Percentiles rank a stretch among this genome's conserved stretches.
Conservation (phyloP, 2,888 invertebrate genomes). For the Polyommatus iphigenia region DNA sequence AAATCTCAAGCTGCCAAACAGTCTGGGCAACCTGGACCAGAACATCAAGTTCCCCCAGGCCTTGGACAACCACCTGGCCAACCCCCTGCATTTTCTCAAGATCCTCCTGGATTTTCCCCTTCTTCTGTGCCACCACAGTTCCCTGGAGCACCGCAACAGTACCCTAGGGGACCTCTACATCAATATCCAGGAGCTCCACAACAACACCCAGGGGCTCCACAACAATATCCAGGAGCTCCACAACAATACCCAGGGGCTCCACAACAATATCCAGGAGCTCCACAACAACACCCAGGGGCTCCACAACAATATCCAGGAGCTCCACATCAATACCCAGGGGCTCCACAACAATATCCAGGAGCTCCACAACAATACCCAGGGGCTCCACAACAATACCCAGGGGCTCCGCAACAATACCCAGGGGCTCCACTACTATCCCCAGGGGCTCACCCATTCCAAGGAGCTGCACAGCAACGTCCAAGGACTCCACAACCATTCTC, state of each 20-base stretch:
- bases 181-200: slow-evolving; percentile 9
- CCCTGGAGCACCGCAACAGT: not conserved
- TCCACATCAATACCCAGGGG: slow-evolving; percentile 9
- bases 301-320: slow-evolving; percentile 26
- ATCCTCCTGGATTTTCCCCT: not conserved
- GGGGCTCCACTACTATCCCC: slow-evolving; percentile 32
- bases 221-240: slow-evolving; percentile 12
- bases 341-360: not conserved
- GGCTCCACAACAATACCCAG: slow-evolving; percentile 18
- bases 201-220: not conserved
- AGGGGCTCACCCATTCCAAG: not conserved
- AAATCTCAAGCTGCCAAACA: slow-evolving; percentile 40
- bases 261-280: slow-evolving; percentile 24
- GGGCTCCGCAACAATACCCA: not conserved
- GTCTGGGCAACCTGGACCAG: slow-evolving; percentile 8
- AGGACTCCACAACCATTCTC: slow-evolving; percentile 24
- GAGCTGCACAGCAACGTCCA: not conserved
- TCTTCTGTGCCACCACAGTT: not conserved
- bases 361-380: not conserved
- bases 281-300: slow-evolving; percentile 28
- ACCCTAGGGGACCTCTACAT: not conserved
- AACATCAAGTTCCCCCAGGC: slow-evolving; percentile 6
- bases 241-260: slow-evolving; percentile 29
- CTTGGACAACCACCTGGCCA: not conserved
- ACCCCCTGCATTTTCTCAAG: not conserved